phyloP scores from a whole-genome alignment of 2,888 invertebrate species.

The Congeria kusceri region DNA sequence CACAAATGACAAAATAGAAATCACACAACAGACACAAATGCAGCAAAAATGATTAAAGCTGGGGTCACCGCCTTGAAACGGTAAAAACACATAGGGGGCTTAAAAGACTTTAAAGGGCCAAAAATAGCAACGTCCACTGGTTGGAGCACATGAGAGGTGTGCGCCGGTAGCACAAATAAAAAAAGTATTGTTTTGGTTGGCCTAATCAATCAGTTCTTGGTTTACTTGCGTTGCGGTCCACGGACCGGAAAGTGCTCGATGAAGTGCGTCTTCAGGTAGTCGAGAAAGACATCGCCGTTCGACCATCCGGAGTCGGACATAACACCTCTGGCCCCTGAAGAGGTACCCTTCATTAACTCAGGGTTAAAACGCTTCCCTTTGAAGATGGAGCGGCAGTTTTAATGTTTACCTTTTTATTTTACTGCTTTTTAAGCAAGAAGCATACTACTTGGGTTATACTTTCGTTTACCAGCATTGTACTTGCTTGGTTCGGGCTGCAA shows the following conservation, averaged over 20 bases:
- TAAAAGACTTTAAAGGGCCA: constrained; percentile 24
- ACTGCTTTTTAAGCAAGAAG: too few species aligned
- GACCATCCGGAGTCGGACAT: constrained; percentile 50
- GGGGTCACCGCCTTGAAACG: too few species aligned
- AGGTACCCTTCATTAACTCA: constrained; percentile 26
- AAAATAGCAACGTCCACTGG: constrained; percentile 33
- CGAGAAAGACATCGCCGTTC: constrained; percentile 26
- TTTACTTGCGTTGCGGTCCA: constrained; percentile 12
- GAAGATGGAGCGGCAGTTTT: constrained; percentile 11
- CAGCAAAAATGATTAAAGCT: too few species aligned
- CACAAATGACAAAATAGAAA: too few species aligned
- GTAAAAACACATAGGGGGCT: too few species aligned
- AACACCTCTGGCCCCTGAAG: constrained; percentile 19
- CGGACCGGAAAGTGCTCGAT: constrained; percentile 13
- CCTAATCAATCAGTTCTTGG: constrained; percentile 26
- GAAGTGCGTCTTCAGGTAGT: constrained; percentile 42
- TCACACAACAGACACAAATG: too few species aligned
- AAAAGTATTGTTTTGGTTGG: constrained; percentile 15
- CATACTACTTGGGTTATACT: too few species aligned
- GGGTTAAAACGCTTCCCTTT: constrained; percentile 21
- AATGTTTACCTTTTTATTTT: too few species aligned
- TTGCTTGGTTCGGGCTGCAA: too few species aligned
- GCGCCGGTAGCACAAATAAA: constrained; percentile 31
- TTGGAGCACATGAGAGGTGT: constrained; percentile 32
- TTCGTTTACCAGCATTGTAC: too few species aligned